Base-by-base conservation (phyloP, 1,140 invertebrate genomes). In the Orius laevigatus region DNA sequence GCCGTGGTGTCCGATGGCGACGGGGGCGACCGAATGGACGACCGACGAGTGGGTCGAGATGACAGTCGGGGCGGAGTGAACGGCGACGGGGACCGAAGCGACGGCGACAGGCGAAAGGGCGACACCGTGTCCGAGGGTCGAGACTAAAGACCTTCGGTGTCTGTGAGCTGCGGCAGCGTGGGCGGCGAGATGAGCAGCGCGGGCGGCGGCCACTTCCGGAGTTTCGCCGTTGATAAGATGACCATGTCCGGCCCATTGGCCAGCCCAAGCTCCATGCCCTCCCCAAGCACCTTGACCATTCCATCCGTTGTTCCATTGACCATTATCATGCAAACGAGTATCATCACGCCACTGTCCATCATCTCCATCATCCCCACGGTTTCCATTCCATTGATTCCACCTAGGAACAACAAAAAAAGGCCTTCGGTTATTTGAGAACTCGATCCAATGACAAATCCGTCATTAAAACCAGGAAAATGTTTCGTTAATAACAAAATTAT, bases 181-280 rank as follows among this genome's bases (percentile, higher is more conserved):
- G 25, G 43, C 43, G 4, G 43, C 19, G 19, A 32, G 18, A 31
- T 45, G 43, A 32, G 43, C 43, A 5, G 43, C 43, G n/a, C 43
- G 43, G 12, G 43, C 43, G 43, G 43, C 43, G 25, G 43, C 43
- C 2, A 45, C 43, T 45, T 45, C 43, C 5, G 43, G 43, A 20
- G 43, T 45, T 45, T 45, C 43, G n/a, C 43, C 43, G 43, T 45
- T 45, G 43, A 45, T 45, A n/a, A 45, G 25, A 15, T 5, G 6
- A 3, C 43, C 43, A 38, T n/a, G 36, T n/a, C 19, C 18, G 25
- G n/a, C 5, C 43, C 43, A 45, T 25, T 25, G 25, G 4, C 43
- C 43, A n/a, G 43, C 18, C 40, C 40, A 42, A 42, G 40, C 12
- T 14, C 12, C 40, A 5, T 42, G 12, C 4, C 40, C 40, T 3